These are phyloP conservation scores for Hippoglossus hippoglossus DNA, from an alignment of 2,797 vertebrate genomes.

Conservation along the genomic window DNA sequence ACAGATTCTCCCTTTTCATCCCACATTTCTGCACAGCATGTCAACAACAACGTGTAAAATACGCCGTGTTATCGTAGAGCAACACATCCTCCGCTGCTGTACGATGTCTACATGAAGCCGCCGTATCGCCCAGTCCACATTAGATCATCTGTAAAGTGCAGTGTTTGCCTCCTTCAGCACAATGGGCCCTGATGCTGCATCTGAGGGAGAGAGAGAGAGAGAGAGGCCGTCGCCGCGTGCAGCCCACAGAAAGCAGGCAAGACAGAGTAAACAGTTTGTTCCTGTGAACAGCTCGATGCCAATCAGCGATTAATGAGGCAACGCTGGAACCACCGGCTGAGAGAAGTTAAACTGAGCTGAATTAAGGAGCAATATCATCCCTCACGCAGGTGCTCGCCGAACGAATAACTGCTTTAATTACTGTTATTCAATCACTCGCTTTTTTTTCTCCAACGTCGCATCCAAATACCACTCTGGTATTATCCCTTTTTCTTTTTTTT, in stretches of 20 bases:
- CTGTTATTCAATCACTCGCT: constrained; percentile 99
- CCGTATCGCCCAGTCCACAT: constrained; percentile 7
- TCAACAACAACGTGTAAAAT: too few species aligned
- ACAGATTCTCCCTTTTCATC: too few species aligned
- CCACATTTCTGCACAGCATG: too few species aligned
- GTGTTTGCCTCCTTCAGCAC: constrained; percentile 51
- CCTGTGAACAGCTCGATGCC: constrained; percentile 85
- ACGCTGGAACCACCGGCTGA: constrained; percentile 86
- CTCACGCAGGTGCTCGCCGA: constrained; percentile 98
- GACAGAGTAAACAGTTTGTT: constrained; percentile 88
- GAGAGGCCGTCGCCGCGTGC: constrained; percentile 60
- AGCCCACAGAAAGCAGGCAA: constrained; percentile 78
- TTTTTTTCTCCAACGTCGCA: constrained; percentile 68
- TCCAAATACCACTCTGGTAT: constrained; percentile 92
- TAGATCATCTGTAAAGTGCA: constrained; percentile 27
- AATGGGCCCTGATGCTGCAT: constrained; percentile 76
- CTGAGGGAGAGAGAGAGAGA: constrained; percentile 39
- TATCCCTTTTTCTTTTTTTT: constrained; percentile 87
- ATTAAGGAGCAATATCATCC: constrained; percentile 98
- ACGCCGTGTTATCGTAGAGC: too few species aligned
- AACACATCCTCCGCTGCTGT: too few species aligned
- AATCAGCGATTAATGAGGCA: constrained; percentile 90
- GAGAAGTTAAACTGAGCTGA: constrained; percentile 97
- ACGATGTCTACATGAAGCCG: too few species aligned
- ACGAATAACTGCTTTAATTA: constrained; percentile 99